Evolutionary conservation across 2,113 vertebrate genomes (phyloP).

Genomic region (Morone saxatilis): DNA sequence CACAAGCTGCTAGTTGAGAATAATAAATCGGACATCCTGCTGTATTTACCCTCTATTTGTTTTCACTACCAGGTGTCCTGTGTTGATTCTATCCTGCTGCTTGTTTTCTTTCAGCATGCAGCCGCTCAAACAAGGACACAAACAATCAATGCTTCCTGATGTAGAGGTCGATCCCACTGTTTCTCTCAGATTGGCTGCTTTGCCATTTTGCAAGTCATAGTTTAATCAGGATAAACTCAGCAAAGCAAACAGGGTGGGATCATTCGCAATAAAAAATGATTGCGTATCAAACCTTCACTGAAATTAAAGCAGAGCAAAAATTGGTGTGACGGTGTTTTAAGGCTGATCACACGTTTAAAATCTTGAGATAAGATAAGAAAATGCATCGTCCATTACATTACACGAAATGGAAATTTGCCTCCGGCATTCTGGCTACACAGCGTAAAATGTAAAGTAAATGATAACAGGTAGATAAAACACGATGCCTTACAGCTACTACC

Average conservation of each 20-base stretch:
- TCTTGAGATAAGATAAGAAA: too few relatives aligned
- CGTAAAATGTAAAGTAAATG: too few relatives aligned
- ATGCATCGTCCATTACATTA: too few relatives aligned
- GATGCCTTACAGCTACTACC: background rate
- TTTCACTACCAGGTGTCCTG: background rate
- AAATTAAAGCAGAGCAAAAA: background rate
- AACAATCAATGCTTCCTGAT: conserved; percentile 11
- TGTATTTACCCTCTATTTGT: background rate
- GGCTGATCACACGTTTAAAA: background rate
- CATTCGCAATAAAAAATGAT: background rate
- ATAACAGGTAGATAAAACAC: background rate
- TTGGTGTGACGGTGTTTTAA: background rate
- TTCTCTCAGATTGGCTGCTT: background rate
- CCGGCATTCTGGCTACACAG: too few relatives aligned
- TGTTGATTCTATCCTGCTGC: background rate
- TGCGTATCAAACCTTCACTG: background rate
- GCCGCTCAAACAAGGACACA: background rate
- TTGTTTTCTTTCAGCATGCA: conserved; percentile 5
- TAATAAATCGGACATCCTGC: background rate
- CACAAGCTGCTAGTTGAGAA: background rate
- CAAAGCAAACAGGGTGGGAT: background rate
- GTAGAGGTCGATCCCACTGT: background rate
- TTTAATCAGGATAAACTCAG: background rate
- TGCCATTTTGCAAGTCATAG: background rate
- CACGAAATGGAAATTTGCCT: too few relatives aligned